Base-by-base conservation (phyloP, 2,113 vertebrate genomes). In the Chitala chitala region DNA sequence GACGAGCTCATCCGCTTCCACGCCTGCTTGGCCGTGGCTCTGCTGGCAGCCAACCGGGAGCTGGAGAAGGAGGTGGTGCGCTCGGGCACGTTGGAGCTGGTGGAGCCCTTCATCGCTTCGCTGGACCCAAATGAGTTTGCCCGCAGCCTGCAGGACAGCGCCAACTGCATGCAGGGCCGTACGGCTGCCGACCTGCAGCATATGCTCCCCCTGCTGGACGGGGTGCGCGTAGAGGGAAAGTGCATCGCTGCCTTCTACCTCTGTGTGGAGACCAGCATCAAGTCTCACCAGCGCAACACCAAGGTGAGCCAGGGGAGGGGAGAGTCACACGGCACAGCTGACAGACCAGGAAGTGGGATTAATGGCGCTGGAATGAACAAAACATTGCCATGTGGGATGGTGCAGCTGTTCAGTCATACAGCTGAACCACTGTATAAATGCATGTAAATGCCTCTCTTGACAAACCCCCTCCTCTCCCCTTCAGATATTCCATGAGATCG, bases 161-260 rank as follows among this genome's bases (percentile, higher is more conserved):
- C 89, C 0, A 94, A 99, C 86, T 92, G 91, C 78, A 89, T 90
- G 80, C 97, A 99, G 84, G 97, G 97, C 0, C 84, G 90, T 53
- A 94, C 94, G 0, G 94, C 95, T 0, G 90, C 94, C 0, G 96
- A 99, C 82, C 91, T 99, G 78, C 96, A 99, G 88, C 91, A 90
- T 4, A 87, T 99, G 0, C 84, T 99, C 33, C 91, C 93, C 0
- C 80, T 99, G 80, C 89, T 99, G 78, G 97, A 99, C 78, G 96
- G 96, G 20, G 93, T 92, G 0, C 86, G 95, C 59, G 75, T 93
- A 79, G 97, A 99, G 75, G 96, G 94, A 0, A 96, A 99, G 84
- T 99, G 97, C 88, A 93, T 99, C 0, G 94, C 96, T 0, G 90
- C 93, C 71, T 99, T 99, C 89, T 99, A 96, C 81, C 90, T 99